Evolutionary conservation across 2,888 invertebrate species (phyloP).

Genomic region (Dione vanillae): DNA sequence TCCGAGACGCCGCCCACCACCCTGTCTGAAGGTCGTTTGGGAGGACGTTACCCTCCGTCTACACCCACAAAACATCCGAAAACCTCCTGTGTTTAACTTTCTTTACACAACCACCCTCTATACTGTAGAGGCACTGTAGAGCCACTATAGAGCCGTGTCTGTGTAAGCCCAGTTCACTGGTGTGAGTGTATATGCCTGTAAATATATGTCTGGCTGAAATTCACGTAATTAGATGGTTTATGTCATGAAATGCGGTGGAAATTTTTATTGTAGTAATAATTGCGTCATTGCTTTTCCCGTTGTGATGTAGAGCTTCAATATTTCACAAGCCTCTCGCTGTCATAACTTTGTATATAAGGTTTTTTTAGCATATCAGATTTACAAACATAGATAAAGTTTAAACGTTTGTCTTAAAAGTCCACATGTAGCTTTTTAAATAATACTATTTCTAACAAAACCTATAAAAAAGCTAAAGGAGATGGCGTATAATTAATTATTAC

Average conservation of each 20-base stretch:
- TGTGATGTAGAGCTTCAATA: slow-evolving; percentile 1
- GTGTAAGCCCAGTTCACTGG: not conserved
- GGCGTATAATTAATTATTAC: slow-evolving; percentile 22
- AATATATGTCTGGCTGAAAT: slow-evolving; percentile 29
- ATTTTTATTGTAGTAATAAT: slow-evolving; percentile 25
- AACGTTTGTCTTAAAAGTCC: not conserved
- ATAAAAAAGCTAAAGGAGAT: not conserved
- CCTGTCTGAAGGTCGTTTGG: slow-evolving; percentile 79
- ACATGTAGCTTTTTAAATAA: not conserved
- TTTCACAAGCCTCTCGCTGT: not conserved
- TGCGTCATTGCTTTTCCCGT: slow-evolving; percentile 7
- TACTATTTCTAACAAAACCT: not conserved
- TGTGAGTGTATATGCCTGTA: slow-evolving; percentile 23
- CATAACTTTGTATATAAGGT: not conserved
- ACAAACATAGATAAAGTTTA: not conserved
- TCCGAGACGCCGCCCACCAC: slow-evolving; percentile 68
- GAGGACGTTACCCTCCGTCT: slow-evolving; percentile 70
- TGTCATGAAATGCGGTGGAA: slow-evolving; percentile 27
- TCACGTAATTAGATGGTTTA: slow-evolving; percentile 34
- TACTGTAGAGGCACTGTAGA: slow-evolving; percentile 19
- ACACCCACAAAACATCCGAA: slow-evolving; percentile 49
- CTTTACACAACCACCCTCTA: slow-evolving; percentile 31
- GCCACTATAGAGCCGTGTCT: slow-evolving; percentile 3
- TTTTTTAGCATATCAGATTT: not conserved
- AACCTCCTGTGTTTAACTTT: slow-evolving; percentile 37